Evolutionary conservation across 2,888 invertebrate genomes (phyloP).

Genomic region (Conops quadrifasciatus): DNA sequence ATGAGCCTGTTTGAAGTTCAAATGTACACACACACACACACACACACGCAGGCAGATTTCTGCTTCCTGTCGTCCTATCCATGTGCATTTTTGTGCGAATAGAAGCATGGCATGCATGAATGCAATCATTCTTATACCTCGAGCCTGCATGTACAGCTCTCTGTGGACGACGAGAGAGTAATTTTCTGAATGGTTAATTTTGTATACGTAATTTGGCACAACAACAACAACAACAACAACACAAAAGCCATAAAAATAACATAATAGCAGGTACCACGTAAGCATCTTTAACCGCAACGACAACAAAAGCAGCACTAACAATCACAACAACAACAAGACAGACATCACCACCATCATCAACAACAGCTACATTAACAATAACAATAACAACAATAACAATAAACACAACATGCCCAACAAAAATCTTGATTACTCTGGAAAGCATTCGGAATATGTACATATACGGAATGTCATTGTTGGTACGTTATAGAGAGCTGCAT

Average conservation of each 20-base stretch:
- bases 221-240: slow-evolving; percentile 26
- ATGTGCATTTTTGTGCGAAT: background rate
- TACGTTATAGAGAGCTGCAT: too few relatives aligned
- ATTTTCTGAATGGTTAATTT: slow-evolving; percentile 44
- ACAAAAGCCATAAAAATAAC: slow-evolving; percentile 1
- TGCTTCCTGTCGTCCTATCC: background rate
- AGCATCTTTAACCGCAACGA: slow-evolving; percentile 15
- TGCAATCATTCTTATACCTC: background rate
- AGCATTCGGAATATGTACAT: too few relatives aligned
- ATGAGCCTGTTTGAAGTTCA: too few relatives aligned
- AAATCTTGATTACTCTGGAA: too few relatives aligned
- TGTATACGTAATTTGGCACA: slow-evolving; percentile 39
- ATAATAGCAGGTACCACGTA: background rate
- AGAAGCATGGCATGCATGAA: background rate
- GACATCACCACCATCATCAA: slow-evolving; percentile 1
- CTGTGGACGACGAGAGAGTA: slow-evolving; percentile 16
- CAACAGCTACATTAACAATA: slow-evolving; percentile 8
- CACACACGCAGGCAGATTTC: background rate
- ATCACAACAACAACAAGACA: background rate
- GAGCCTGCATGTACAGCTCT: too few relatives aligned
- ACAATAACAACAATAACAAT: slow-evolving; percentile 5
- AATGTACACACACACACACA: background rate
- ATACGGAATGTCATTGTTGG: too few relatives aligned
- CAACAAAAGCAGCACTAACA: slow-evolving; percentile 8
- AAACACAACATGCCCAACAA: background rate